A percentile compares a stretch with the other conserved stretches of the same genome.
phyloP scores from a whole-genome alignment of 2,888 invertebrate genomes.

The Endotricha flammealis region DNA sequence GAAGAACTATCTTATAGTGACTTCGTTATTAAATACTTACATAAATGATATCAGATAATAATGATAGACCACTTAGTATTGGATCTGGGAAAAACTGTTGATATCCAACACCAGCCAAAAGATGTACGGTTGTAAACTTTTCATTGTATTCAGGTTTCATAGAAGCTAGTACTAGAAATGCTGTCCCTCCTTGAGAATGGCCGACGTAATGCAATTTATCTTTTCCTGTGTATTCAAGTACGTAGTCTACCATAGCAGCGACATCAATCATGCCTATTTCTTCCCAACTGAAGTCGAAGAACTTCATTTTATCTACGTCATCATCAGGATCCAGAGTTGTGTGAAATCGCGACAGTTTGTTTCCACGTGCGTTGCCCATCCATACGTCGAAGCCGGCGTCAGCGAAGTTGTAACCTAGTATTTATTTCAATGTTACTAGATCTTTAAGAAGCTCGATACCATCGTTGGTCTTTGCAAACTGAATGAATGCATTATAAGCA shows the following conservation, averaged over 20 bases:
- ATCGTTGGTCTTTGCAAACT: no score
- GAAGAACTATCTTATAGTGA: no score
- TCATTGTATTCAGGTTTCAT: slow-evolving; percentile 46
- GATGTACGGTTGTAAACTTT: slow-evolving; percentile 48
- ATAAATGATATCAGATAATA: slow-evolving; percentile 37
- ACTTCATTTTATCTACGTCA: slow-evolving; percentile 26
- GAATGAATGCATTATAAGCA: no score
- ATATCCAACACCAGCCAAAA: slow-evolving; percentile 58
- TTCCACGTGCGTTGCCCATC: slow-evolving; percentile 91
- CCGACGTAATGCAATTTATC: slow-evolving; percentile 56
- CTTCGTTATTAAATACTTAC: slow-evolving; percentile 53
- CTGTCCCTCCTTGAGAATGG: slow-evolving; percentile 61
- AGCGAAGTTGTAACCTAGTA: slow-evolving; percentile 81
- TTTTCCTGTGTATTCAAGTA: slow-evolving; percentile 35
- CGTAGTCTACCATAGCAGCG: slow-evolving; percentile 54
- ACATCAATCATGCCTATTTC: slow-evolving; percentile 53
- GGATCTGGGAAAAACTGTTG: slow-evolving; percentile 40
- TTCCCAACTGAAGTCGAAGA: slow-evolving; percentile 60
- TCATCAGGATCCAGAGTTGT: slow-evolving; percentile 40
- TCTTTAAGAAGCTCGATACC: background rate
- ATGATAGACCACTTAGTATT: slow-evolving; percentile 24
- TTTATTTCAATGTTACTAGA: slow-evolving; percentile 11
- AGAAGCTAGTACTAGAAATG: slow-evolving; percentile 42
- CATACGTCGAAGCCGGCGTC: slow-evolving; percentile 86
- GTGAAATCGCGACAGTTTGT: slow-evolving; percentile 82